Percentiles rank a stretch among this genome's conserved stretches.
Conservation (phyloP, 2,113 vertebrate species). For the Myxocyprinus asiaticus region DNA sequence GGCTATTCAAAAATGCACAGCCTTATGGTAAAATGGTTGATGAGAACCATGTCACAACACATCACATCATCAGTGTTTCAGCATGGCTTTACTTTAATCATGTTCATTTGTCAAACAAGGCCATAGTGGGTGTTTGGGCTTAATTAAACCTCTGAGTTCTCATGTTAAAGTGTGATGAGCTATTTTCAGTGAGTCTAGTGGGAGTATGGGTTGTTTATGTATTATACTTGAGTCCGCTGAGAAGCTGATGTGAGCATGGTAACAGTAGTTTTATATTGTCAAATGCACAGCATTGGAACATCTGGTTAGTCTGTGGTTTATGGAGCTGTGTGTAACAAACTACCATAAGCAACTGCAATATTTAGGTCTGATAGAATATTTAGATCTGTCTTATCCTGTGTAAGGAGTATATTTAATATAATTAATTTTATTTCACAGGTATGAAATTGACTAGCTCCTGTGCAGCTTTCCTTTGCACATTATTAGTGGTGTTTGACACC, state of each 20-base stretch:
- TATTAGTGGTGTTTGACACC: too few species aligned
- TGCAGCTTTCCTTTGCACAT: too few species aligned
- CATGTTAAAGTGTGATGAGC: slow-evolving; percentile 22
- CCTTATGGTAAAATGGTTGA: neutral
- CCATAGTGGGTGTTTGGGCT: slow-evolving; percentile 8
- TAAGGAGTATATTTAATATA: too few species aligned
- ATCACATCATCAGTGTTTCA: slow-evolving; percentile 6
- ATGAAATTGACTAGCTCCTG: too few species aligned
- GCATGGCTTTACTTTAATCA: neutral
- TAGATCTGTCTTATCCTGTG: too few species aligned
- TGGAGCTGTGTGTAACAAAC: neutral
- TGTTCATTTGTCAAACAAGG: too few species aligned
- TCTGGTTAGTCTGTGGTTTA: neutral
- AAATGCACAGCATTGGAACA: neutral
- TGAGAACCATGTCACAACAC: neutral
- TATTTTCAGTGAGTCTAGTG: slow-evolving; percentile 29
- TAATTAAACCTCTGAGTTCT: slow-evolving; percentile 39
- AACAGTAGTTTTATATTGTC: slow-evolving; percentile 6
- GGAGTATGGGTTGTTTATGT: slow-evolving; percentile 43
- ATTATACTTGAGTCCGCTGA: slow-evolving; percentile 9
- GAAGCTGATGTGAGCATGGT: slow-evolving; percentile 16
- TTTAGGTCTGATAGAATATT: neutral
- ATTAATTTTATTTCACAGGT: too few species aligned
- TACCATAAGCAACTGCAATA: neutral
- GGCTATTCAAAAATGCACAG: neutral